Evolutionary conservation across 2,797 vertebrate species (phyloP).

Genomic region (Leptatherina wallacei): DNA sequence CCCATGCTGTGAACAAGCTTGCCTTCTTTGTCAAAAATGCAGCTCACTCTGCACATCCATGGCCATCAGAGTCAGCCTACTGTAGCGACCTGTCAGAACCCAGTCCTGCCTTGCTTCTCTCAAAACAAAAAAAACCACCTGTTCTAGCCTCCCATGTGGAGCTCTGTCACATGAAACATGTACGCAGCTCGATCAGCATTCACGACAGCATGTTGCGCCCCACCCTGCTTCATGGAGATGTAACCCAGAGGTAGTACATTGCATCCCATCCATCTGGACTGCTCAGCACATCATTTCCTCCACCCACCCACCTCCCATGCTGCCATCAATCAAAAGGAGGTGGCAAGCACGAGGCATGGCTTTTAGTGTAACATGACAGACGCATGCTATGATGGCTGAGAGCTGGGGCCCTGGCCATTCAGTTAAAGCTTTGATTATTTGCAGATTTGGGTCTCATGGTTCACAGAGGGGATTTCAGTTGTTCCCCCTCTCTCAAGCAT

Average conservation of each 20-base stretch:
- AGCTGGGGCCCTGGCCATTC: slow-evolving; percentile 41
- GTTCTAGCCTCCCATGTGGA: slow-evolving; percentile 16
- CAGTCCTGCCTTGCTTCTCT: slow-evolving; percentile 20
- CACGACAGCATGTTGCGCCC: slow-evolving; percentile 34
- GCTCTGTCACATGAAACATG: slow-evolving; percentile 7
- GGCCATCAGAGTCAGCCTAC: slow-evolving; percentile 3
- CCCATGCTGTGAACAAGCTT: slow-evolving; percentile 8
- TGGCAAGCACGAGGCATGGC: slow-evolving; percentile 22
- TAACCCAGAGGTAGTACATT: slow-evolving; percentile 59
- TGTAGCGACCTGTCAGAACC: slow-evolving; percentile 53
- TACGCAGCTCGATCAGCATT: slow-evolving; percentile 43
- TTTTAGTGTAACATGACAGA: slow-evolving; percentile 45
- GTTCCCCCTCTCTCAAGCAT: slow-evolving; percentile 1
- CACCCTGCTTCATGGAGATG: slow-evolving; percentile 52
- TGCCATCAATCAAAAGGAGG: slow-evolving; percentile 54
- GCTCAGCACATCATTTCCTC: slow-evolving; percentile 38
- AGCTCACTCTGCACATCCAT: background rate
- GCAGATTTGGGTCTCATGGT: slow-evolving; percentile 17
- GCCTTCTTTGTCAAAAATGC: slow-evolving; percentile 23
- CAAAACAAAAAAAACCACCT: slow-evolving; percentile 41
- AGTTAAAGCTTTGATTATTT: slow-evolving; percentile 49
- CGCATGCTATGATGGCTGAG: slow-evolving; percentile 32
- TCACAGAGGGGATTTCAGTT: slow-evolving; percentile 15
- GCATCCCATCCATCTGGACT: slow-evolving; percentile 72
- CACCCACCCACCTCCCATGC: slow-evolving; percentile 2